Evolutionary conservation across 2,797 vertebrate species (phyloP).

Genomic region (Emydoidea blandingii): DNA sequence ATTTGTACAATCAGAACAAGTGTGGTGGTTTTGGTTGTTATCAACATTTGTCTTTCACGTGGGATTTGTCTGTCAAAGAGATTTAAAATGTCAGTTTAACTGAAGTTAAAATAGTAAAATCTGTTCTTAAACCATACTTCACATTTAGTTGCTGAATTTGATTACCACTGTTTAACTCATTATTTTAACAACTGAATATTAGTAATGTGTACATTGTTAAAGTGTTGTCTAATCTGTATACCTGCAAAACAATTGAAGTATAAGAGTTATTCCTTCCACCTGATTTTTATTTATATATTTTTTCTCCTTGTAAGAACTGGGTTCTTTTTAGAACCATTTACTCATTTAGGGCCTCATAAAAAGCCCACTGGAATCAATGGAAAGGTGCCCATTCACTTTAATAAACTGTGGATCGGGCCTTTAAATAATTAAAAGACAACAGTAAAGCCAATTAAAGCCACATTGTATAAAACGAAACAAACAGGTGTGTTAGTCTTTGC

Average conservation of each 20-base stretch:
- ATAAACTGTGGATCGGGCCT: neutral
- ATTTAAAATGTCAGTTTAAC: neutral
- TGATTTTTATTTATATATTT: neutral
- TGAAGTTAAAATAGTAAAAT: neutral
- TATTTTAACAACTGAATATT: too few species aligned
- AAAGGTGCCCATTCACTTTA: neutral
- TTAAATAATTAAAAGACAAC: neutral
- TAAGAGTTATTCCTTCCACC: neutral
- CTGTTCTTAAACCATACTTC: neutral
- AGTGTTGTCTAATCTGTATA: neutral
- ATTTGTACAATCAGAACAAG: neutral
- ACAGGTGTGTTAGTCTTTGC: neutral
- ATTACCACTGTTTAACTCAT: neutral
- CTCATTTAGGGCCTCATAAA: neutral
- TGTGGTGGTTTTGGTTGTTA: neutral
- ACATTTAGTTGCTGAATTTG: neutral
- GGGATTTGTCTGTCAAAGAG: neutral
- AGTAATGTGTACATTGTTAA: neutral
- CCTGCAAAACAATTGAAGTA: neutral
- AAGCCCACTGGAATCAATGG: neutral
- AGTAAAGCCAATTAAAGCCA: neutral
- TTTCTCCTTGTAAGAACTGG: neutral
- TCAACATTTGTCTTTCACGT: neutral
- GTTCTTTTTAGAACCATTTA: neutral
- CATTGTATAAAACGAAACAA: neutral